Base-by-base conservation (phyloP, 1,140 invertebrate genomes). In the Drosophila parabipectinata region DNA sequence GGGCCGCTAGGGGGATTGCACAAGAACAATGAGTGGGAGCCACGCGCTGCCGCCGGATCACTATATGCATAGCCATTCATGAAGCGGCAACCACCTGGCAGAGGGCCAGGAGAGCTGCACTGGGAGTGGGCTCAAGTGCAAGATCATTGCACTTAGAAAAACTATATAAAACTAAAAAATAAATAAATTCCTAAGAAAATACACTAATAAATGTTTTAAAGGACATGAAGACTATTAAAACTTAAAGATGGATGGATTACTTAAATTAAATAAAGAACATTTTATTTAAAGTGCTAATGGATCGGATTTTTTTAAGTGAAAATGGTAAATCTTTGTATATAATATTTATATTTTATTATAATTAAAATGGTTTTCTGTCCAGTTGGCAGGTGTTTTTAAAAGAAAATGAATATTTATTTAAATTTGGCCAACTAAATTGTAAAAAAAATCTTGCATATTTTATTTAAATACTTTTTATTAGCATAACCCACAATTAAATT, bases 61-160 rank as follows among this genome's bases (percentile, higher is more conserved):
- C 21, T 53, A 45, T 66, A 64, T 15, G 15, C 1, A 15, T 58
- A 44, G 71, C 32, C 72, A 74, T 74, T 75, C 72, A 75, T 64
- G 51, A 62, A 74, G 61, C 18, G 15, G 50, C 28, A 67, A 67
- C 53, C 72, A 48, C 28, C 72, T 74, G 72, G 72, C 72, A 75
- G 48, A 47, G 15, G 34, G 71, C 72, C 72, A 75, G 61, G 26
- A 73, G 52, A 64, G 28, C 15, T 37, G 28, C 39, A 62, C 39
- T 21, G 51, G 39, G 7, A 44, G 14, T 9, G 18, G 41, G 6
- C 39, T 58, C 72, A 75, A 75, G 72, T 75, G 61, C 72, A 75
- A 54, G 72, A 75, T 66, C 72, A 5, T 10, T 26, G 30, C 63
- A 64, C 63, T 67, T 2, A 2, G 6, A 41, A 52, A 44, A 66